phyloP scores from a whole-genome alignment of 2,113 vertebrate genomes.

The Pterocles orientalis region DNA sequence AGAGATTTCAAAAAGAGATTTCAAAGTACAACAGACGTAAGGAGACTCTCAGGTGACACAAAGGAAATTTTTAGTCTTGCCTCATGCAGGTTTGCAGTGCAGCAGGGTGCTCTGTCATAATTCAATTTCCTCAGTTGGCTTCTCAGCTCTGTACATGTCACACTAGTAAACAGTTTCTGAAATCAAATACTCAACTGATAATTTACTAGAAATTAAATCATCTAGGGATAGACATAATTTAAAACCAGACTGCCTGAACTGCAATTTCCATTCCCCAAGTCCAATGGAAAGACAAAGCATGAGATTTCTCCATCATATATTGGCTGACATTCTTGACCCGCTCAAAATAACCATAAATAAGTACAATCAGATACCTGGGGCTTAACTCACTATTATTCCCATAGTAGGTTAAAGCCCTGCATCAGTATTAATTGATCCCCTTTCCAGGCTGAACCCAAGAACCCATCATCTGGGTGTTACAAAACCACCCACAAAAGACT shows the following conservation, averaged over 20 bases:
- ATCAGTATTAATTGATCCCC: neutral
- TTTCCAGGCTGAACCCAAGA: neutral
- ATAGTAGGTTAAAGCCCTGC: neutral
- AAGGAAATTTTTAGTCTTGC: neutral
- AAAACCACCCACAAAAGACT: neutral
- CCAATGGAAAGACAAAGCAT: neutral
- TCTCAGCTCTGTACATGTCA: neutral
- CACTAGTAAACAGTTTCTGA: neutral
- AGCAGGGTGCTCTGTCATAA: neutral
- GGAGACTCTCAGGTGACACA: neutral
- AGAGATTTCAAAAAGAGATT: neutral
- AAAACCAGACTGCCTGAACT: neutral
- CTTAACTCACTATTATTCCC: neutral
- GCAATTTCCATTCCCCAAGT: neutral
- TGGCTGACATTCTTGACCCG: neutral
- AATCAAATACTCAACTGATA: neutral
- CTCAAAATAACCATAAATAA: neutral
- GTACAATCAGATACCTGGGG: neutral
- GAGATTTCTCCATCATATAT: neutral
- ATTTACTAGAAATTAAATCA: neutral
- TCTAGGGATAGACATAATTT: neutral
- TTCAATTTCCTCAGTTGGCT: neutral
- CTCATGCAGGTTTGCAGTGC: neutral
- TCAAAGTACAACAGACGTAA: neutral
- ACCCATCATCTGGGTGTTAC: neutral